Evolutionary conservation across 2,888 invertebrate species (phyloP), one percentile per base, ranked within the genome.

Genomic region (Diadromus collaris): DNA sequence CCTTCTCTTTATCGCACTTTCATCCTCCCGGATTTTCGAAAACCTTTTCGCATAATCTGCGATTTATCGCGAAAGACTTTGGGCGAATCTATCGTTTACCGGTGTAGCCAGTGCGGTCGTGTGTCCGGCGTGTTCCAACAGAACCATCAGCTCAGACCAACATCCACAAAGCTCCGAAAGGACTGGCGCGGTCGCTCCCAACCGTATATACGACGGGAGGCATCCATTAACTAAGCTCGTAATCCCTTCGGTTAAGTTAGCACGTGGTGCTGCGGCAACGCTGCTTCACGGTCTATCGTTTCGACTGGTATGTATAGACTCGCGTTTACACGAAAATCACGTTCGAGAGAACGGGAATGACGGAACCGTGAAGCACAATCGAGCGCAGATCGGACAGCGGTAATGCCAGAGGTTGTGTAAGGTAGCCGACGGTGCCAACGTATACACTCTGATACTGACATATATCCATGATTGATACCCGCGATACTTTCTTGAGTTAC

Each of bases 181-280:
- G 64, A 68, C 48, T 19, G 56, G 64, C 76, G 67, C 71, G 71
- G 64, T 70, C 65, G 65, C 65, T 56, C 44, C 71, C 74, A 82
- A 83, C 83, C 81, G 82, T 88, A 63, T 76, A 70, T 74, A 85
- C 83, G 86, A 85, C 83, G 86, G 82, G 85, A 80, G 85, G 87
- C 88, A 87, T 89, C 89, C 89, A 90, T 90, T 90, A 90, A 88
- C 89, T 89, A 89, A 89, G 87, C 90, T 86, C 83, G 86, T 90
- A 90, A 90, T 89, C 89, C 88, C 88, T 87, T 86, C 87, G 84
- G 89, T 88, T 89, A 89, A 89, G 89, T 89, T 88, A 89, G 88
- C 90, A 90, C 89, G 90, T 90, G 89, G 89, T 89, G 84, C 83
- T 68, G 82, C 69, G 74, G 83, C 69, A 71, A 74, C 54, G 63